These are phyloP conservation scores for Isotomurus palustris DNA, from an alignment of 2,888 invertebrate genomes.

Conservation along the genomic window DNA sequence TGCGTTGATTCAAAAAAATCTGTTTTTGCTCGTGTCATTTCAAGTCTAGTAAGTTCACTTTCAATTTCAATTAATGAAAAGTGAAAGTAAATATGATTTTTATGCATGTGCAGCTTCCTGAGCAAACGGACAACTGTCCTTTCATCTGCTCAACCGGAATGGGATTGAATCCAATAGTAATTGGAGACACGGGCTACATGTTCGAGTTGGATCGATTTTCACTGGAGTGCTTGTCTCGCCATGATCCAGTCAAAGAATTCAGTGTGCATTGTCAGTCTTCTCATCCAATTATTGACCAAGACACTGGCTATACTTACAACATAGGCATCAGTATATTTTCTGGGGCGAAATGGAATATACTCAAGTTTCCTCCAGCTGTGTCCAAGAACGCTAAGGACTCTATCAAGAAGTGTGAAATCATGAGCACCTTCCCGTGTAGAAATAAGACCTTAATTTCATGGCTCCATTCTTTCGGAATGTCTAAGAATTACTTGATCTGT, in stretches of 20 bases:
- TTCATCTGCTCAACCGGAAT: constrained; percentile 4
- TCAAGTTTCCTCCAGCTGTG: background rate
- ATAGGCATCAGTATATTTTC: constrained; percentile 5
- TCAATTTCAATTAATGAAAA: background rate
- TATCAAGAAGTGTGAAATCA: background rate
- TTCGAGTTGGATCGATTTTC: constrained; percentile 2
- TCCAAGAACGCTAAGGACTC: background rate
- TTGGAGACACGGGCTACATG: constrained; percentile 8
- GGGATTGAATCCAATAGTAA: background rate
- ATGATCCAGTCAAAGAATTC: constrained; percentile 9
- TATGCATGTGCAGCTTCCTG: background rate
- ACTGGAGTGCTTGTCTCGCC: background rate
- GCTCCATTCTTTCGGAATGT: constrained; percentile 13
- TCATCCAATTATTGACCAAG: constrained; percentile 1
- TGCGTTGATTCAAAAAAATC: constrained; percentile 54
- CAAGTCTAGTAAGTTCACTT: constrained; percentile 31
- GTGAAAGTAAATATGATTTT: background rate
- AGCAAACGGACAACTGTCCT: constrained; percentile 3
- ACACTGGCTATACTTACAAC: constrained; percentile 4
- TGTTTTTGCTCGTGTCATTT: constrained; percentile 50
- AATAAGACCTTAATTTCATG: background rate
- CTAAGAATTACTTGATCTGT: background rate
- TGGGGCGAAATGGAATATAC: background rate
- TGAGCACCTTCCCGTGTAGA: background rate
- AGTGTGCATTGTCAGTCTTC: constrained; percentile 3